A percentile compares a stretch with the other conserved stretches of the same genome.
phyloP scores from a whole-genome alignment of 2,888 invertebrate species.

The Camptogramma bilineatum region DNA sequence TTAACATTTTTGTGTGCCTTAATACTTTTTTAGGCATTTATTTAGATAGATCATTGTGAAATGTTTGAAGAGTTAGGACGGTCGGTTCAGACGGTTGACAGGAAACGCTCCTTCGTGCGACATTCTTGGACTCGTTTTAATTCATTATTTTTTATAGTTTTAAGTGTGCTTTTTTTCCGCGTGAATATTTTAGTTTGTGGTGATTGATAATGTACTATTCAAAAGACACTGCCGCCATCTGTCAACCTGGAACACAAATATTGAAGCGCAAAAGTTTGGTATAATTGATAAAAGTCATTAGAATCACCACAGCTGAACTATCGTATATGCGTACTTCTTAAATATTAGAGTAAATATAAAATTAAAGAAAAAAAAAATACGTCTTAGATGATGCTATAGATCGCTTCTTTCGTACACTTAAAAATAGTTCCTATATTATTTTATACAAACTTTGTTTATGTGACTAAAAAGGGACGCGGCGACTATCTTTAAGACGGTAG shows the following conservation, averaged over 20 bases:
- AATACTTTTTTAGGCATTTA: slow-evolving; percentile 2
- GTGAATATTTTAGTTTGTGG: slow-evolving; percentile 35
- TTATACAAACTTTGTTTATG: slow-evolving; percentile 29
- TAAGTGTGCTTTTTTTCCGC: slow-evolving; percentile 73
- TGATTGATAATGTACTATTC: slow-evolving; percentile 5
- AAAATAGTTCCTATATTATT: slow-evolving; percentile 47
- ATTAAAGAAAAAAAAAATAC: slow-evolving; percentile 39
- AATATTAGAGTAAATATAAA: slow-evolving; percentile 42
- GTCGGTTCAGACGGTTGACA: slow-evolving; percentile 26
- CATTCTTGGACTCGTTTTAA: slow-evolving; percentile 52
- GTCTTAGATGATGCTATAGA: slow-evolving; percentile 43
- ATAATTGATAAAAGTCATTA: background rate
- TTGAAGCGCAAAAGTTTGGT: background rate
- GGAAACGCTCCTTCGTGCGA: slow-evolving; percentile 29
- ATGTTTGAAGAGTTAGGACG: background rate
- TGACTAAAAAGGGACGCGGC: slow-evolving; percentile 12
- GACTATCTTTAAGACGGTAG: too few species aligned
- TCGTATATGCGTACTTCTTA: slow-evolving; percentile 42
- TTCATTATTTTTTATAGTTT: slow-evolving; percentile 62
- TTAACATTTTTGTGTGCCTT: background rate
- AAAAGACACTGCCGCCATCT: background rate
- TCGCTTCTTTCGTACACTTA: slow-evolving; percentile 46
- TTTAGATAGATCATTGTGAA: background rate
- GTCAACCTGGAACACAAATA: background rate
- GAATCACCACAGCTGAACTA: slow-evolving; percentile 26